A percentile compares a stretch with the other conserved stretches of the same genome.
Evolutionary conservation across 2,888 invertebrate genomes (phyloP).

Genomic region (Tromatobia lineatoria): DNA sequence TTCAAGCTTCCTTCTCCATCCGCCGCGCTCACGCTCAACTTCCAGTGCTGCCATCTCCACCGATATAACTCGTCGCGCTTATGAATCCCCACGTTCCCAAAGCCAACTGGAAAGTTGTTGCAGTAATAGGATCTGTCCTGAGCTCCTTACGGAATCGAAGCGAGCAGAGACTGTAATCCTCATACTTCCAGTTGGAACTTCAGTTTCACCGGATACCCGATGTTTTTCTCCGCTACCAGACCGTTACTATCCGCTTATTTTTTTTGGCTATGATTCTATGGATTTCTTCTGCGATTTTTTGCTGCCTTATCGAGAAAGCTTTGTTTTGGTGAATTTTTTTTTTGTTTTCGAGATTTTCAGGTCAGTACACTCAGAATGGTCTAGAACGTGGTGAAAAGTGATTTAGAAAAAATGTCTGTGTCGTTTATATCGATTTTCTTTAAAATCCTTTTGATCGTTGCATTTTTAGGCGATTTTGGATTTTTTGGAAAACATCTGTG

Average conservation of each 20-base stretch:
- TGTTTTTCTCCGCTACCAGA: slow-evolving; percentile 1
- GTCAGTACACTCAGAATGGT: too few relatives aligned
- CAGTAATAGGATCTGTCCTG: slow-evolving; percentile 75
- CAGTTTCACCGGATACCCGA: slow-evolving; percentile 65
- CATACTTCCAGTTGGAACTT: slow-evolving; percentile 71
- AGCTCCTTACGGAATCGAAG: slow-evolving; percentile 74
- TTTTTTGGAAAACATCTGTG: too few relatives aligned
- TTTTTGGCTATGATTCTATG: slow-evolving; percentile 31
- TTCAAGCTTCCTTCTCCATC: slow-evolving; percentile 24
- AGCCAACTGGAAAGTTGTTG: slow-evolving; percentile 73
- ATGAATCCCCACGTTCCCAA: slow-evolving; percentile 36
- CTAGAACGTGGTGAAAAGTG: too few relatives aligned
- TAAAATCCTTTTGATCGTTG: too few relatives aligned
- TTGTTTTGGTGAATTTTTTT: too few relatives aligned
- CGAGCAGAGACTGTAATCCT: slow-evolving; percentile 72
- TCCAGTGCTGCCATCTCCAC: slow-evolving; percentile 15
- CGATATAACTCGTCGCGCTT: slow-evolving; percentile 35
- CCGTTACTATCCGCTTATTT: slow-evolving; percentile 13
- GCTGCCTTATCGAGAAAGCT: too few relatives aligned
- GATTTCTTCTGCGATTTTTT: too few relatives aligned
- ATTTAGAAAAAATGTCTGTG: too few relatives aligned
- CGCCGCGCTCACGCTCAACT: not conserved
- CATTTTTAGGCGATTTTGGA: too few relatives aligned
- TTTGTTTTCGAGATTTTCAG: too few relatives aligned
- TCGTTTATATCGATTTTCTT: too few relatives aligned